A percentile compares a stretch with the other conserved stretches of the same genome.
phyloP scores from a whole-genome alignment of 1,140 invertebrate genomes.

The Drosophila parabipectinata region DNA sequence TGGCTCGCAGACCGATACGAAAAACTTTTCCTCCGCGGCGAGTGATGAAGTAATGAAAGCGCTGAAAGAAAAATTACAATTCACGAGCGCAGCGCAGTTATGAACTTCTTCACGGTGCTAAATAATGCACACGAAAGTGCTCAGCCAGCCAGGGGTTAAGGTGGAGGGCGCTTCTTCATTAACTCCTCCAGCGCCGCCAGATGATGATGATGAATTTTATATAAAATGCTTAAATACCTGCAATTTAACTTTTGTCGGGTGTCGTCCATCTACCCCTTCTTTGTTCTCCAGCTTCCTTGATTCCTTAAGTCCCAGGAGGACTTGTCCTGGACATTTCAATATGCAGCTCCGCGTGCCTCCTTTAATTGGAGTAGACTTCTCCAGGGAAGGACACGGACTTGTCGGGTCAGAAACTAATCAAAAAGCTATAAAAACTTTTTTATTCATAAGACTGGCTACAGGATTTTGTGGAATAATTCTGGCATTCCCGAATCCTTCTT shows the following conservation, averaged over 20 bases:
- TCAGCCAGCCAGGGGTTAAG: slow-evolving; percentile 36
- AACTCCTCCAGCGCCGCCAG: slow-evolving; percentile 54
- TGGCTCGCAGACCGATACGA: slow-evolving; percentile 62
- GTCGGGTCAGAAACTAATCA: slow-evolving; percentile 71
- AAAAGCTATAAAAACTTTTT: slow-evolving; percentile 78
- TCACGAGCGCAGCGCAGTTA: slow-evolving; percentile 77
- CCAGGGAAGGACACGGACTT: slow-evolving; percentile 7
- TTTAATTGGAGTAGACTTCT: slow-evolving; percentile 81
- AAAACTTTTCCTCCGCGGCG: slow-evolving; percentile 35
- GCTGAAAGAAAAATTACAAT: slow-evolving; percentile 79
- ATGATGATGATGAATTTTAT: slow-evolving; percentile 79
- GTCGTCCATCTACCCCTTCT: slow-evolving; percentile 32
- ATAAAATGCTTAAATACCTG: slow-evolving; percentile 83
- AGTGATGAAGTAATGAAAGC: slow-evolving; percentile 80
- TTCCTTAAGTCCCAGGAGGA: not conserved
- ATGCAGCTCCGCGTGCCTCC: slow-evolving; percentile 59
- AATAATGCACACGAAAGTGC: slow-evolving; percentile 74
- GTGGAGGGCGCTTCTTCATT: slow-evolving; percentile 41
- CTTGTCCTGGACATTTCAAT: slow-evolving; percentile 50
- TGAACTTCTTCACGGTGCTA: slow-evolving; percentile 81
- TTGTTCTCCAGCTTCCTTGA: not conserved
- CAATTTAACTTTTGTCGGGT: slow-evolving; percentile 78
- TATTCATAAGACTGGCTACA: slow-evolving; percentile 11
- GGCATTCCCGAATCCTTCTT: slow-evolving; percentile 5
- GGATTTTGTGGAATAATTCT: not conserved